A percentile compares a stretch with the other conserved stretches of the same genome.
These are phyloP conservation scores for Calidris pugnax DNA, from an alignment of 2,113 vertebrate species.

Conservation along the genomic window DNA sequence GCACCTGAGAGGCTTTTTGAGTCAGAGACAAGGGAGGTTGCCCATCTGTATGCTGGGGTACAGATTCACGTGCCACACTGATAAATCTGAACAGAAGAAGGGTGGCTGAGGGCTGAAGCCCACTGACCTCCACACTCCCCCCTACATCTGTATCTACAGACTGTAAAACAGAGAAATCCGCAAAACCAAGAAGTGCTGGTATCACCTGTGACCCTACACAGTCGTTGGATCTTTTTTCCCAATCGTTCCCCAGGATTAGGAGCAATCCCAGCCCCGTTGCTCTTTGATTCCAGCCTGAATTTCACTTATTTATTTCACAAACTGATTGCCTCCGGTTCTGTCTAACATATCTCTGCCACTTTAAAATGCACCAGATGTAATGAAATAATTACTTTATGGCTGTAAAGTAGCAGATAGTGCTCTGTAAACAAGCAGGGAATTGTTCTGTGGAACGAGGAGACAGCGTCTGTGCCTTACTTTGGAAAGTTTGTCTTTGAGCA, in stretches of 20 bases:
- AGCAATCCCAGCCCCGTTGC: neutral
- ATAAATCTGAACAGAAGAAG: accelerated
- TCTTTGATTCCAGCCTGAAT: neutral
- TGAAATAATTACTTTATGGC: neutral
- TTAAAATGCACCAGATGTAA: accelerated
- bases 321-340: neutral
- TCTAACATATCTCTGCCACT: neutral
- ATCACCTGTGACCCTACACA: accelerated
- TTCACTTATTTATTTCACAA: neutral
- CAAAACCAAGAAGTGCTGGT: neutral
- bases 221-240: accelerated
- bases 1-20: neutral
- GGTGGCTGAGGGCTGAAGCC: accelerated
- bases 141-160: accelerated
- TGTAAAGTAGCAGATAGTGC: neutral
- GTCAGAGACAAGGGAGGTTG: neutral
- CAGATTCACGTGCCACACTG: accelerated
- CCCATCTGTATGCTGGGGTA: accelerated
- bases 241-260: accelerated
- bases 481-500: neutral
- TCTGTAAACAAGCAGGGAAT: neutral
- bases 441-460: neutral
- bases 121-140: accelerated
- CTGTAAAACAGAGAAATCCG: neutral
- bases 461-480: accelerated